Evolutionary conservation across 2,888 invertebrate species (phyloP), one percentile per base, ranked within the genome.

Genomic region (Iphiclides podalirius): DNA sequence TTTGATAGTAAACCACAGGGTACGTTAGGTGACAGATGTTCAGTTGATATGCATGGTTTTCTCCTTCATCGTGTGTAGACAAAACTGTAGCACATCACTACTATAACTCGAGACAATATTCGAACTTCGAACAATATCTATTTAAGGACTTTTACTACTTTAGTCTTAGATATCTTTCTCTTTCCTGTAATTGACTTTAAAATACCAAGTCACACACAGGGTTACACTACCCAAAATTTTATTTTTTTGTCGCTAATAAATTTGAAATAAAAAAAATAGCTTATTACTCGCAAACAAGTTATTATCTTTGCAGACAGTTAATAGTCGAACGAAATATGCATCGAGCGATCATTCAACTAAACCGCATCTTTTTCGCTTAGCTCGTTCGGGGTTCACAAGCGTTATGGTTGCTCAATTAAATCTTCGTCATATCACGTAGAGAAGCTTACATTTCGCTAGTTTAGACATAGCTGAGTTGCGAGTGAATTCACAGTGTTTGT

Each of bases 361-460:
- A n/a, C n/a, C n/a, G n/a, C n/a, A n/a, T n/a, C n/a, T n/a, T n/a
- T n/a, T n/a, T n/a, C n/a, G n/a, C n/a, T n/a, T n/a, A n/a, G n/a
- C n/a, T n/a, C n/a, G n/a, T n/a, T n/a, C n/a, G n/a, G n/a, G n/a
- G n/a, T 41, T 12, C 8, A 16, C 20, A 41, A 12, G 20, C 16
- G 16, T 12, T 7, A 13, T 33, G 37, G 23, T 76, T 78, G 75
- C 78, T 78, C 78, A 78, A 76, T 65, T 54, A 58, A 53, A 64
- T 65, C 58, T 55, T 70, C 66, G 68, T 64, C 75, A 78, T 77
- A 77, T 76, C 76, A 72, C 59, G 55, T 57, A 52, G 50, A 42
- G 50, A 66, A 58, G 69, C 72, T 76, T 74, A 75, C 75, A 75
- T 72, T 72, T 72, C 71, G 63, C 56, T 74, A 69, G 54, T 28